Conservation (phyloP, 2,113 vertebrate genomes). For the Protobothrops flavoviridis region DNA sequence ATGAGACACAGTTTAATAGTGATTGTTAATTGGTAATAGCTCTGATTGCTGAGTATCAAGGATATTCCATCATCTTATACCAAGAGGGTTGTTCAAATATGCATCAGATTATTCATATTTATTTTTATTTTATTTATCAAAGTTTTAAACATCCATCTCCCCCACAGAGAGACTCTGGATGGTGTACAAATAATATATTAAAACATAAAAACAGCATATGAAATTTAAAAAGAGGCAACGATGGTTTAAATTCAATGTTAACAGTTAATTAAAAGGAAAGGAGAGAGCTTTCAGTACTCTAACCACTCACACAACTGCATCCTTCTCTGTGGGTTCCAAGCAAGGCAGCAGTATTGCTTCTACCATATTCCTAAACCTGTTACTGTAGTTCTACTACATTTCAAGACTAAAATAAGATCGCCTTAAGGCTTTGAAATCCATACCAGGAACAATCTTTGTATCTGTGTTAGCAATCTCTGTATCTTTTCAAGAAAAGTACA, state of each 20-base stretch:
- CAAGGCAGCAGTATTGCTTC: background rate
- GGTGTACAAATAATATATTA: background rate
- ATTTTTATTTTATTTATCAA: background rate
- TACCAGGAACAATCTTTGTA: background rate
- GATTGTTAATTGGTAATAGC: background rate
- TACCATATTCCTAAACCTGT: background rate
- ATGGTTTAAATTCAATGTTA: background rate
- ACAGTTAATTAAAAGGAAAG: background rate
- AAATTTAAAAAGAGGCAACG: background rate
- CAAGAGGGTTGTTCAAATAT: background rate
- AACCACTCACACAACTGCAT: background rate
- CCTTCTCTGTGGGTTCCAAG: background rate
- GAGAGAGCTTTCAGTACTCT: background rate
- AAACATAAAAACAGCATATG: background rate
- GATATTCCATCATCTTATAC: background rate
- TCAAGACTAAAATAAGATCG: background rate
- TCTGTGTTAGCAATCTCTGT: too few species aligned
- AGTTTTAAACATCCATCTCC: background rate
- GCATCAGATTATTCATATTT: background rate
- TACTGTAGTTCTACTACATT: background rate
- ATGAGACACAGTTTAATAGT: background rate
- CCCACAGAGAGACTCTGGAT: background rate
- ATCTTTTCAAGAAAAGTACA: background rate
- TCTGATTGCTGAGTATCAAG: background rate
- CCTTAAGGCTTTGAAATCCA: background rate